Conservation (phyloP, 1,140 invertebrate genomes). For the Diorhabda elongata region DNA sequence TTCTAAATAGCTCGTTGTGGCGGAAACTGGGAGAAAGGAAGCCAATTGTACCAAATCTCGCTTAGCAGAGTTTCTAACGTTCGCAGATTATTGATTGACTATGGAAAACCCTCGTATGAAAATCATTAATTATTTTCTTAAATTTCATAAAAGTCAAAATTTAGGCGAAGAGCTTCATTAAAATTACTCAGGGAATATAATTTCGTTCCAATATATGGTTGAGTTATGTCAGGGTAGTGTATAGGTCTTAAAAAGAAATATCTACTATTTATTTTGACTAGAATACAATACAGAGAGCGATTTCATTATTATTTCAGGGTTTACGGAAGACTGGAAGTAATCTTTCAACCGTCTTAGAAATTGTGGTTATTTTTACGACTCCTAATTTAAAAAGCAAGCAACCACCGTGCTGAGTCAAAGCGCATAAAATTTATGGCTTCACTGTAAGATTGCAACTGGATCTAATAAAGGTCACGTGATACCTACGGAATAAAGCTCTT, state of each 20-base stretch:
- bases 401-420: constrained; percentile 15
- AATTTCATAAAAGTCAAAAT: no score
- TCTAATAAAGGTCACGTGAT: constrained; percentile 17
- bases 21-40: no score
- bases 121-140: no score
- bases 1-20: no score
- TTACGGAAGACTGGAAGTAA: constrained; percentile 5
- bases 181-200: no score
- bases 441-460: constrained; percentile 22
- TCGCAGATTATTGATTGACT: no score
- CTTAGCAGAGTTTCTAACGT: no score
- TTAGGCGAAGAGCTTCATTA: no score
- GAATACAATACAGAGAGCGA: constrained; percentile 11
- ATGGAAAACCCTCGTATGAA: no score
- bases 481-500: constrained; percentile 8
- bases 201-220: neutral
- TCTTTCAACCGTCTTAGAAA: constrained; percentile 7
- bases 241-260: neutral
- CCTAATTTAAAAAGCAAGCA: constrained; percentile 21
- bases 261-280: neutral
- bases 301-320: constrained; percentile 13
- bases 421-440: constrained; percentile 23
- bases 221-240: neutral
- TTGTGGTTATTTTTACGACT: constrained; percentile 17
- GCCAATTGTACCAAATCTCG: no score